Evolutionary conservation across 2,797 vertebrate species (phyloP).

Genomic region (Pseudochirops cupreus): DNA sequence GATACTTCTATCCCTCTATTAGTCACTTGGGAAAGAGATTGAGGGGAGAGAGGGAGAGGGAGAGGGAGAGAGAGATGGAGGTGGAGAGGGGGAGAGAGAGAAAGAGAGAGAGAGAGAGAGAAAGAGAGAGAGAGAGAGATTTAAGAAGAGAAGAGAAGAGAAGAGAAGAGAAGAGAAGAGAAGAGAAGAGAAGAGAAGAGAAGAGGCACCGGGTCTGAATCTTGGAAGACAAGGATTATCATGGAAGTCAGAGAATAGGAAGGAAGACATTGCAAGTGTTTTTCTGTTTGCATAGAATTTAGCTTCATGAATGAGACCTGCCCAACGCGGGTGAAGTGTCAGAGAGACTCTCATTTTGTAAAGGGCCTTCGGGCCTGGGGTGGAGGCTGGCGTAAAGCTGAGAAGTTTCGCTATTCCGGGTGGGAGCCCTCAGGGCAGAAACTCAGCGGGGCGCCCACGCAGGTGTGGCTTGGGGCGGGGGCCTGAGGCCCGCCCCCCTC

Average conservation of each 20-base stretch:
- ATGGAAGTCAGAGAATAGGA: background rate
- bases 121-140: background rate
- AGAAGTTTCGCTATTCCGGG: background rate
- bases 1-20: background rate
- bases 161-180: too few species aligned
- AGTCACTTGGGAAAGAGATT: background rate
- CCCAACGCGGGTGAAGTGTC: background rate
- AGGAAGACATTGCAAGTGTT: background rate
- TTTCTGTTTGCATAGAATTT: background rate
- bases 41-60: too few species aligned
- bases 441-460: background rate
- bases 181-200: too few species aligned
- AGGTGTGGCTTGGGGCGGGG: background rate
- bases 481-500: background rate
- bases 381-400: slow-evolving; percentile 40
- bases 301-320: slow-evolving; percentile 7
- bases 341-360: background rate
- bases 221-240: background rate
- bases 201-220: background rate
- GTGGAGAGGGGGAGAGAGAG: accelerated
- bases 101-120: too few species aligned
- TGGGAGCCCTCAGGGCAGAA: background rate
- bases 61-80: too few species aligned
- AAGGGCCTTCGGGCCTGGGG: background rate
- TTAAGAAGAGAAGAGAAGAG: too few species aligned